Evolutionary conservation across 2,113 vertebrate species (phyloP).

Genomic region (Peromyscus polionotus): DNA sequence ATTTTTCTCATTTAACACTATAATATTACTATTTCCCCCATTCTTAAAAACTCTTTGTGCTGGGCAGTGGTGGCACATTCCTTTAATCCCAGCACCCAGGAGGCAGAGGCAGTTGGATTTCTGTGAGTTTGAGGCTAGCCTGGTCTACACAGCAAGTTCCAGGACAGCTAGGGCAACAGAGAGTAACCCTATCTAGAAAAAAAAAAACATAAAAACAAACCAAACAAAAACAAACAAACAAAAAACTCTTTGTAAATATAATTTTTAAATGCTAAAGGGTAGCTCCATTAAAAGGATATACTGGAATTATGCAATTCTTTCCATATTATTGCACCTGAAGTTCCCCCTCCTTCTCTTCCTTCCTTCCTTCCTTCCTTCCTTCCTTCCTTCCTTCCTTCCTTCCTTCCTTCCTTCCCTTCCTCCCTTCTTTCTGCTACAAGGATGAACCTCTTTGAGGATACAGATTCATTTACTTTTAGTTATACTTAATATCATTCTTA

Average conservation of each 20-base stretch:
- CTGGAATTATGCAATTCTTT: not conserved
- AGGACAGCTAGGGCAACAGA: not conserved
- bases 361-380: fast-evolving
- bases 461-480: not conserved
- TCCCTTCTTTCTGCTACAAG: not conserved
- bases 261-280: constrained; percentile 8
- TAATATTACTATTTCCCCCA: not conserved
- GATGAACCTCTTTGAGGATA: not conserved
- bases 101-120: not conserved
- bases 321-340: not conserved
- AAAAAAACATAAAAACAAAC: not conserved
- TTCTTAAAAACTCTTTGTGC: not conserved
- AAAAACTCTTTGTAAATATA: constrained; percentile 23
- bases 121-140: not conserved
- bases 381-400: not conserved
- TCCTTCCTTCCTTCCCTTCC: fast-evolving
- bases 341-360: not conserved
- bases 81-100: not conserved
- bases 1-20: constrained; percentile 23
- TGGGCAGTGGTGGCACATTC: not conserved
- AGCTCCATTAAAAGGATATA: not conserved
- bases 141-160: not conserved
- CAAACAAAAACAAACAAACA: constrained; percentile 9
- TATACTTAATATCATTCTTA: not conserved
- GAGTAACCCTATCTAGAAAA: not conserved